Evolutionary conservation across 2,888 invertebrate genomes (phyloP).

Genomic region (Neoascia interrupta): DNA sequence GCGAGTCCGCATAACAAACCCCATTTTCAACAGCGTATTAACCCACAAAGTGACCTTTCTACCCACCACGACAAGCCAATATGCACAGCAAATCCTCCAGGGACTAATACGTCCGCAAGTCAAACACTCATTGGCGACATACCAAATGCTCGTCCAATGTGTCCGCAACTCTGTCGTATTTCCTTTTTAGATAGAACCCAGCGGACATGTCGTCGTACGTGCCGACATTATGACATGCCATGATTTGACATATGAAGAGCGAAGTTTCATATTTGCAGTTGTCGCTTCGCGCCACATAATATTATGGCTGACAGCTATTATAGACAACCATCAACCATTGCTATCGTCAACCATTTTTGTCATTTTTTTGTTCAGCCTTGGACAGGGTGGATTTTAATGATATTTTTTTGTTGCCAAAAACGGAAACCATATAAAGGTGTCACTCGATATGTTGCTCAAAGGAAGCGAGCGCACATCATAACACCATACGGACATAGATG

Average conservation of each 20-base stretch:
- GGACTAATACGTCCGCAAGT: slow-evolving; percentile 35
- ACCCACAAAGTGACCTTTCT: slow-evolving; percentile 23
- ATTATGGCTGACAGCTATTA: slow-evolving; percentile 69
- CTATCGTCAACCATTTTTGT: slow-evolving; percentile 58
- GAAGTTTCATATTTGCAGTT: slow-evolving; percentile 61
- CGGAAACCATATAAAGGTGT: slow-evolving; percentile 69
- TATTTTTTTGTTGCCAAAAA: slow-evolving; percentile 42
- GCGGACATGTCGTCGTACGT: slow-evolving; percentile 10
- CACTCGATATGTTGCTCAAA: slow-evolving; percentile 61
- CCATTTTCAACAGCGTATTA: slow-evolving; percentile 33
- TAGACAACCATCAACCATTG: slow-evolving; percentile 61
- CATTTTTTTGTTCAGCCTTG: slow-evolving; percentile 2
- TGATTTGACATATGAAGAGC: slow-evolving; percentile 57
- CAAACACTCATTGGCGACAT: slow-evolving; percentile 43
- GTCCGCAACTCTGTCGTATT: slow-evolving; percentile 52
- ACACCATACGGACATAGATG: too few species aligned
- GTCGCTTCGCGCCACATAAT: slow-evolving; percentile 55
- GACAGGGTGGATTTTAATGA: slow-evolving; percentile 40
- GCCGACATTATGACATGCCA: slow-evolving; percentile 7
- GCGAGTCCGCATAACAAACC: slow-evolving; percentile 21
- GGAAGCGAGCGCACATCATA: slow-evolving; percentile 66
- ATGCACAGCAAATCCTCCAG: not conserved
- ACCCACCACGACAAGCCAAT: too few species aligned
- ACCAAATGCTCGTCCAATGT: slow-evolving; percentile 66
- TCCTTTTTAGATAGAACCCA: slow-evolving; percentile 34